Base-by-base conservation (phyloP, 2,113 vertebrate species). In the Phaetusa simplex region DNA sequence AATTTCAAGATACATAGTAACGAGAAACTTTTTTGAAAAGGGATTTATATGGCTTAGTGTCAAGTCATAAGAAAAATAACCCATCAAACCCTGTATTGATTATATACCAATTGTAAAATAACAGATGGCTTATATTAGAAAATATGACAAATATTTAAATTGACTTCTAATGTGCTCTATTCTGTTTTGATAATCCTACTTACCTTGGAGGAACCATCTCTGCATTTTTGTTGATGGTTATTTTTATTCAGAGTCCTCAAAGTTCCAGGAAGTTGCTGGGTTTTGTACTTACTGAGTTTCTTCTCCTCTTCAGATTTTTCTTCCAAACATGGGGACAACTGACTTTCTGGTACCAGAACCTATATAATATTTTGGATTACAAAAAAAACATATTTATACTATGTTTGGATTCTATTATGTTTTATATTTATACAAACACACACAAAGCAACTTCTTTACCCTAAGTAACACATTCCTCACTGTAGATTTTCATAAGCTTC, bases 321-420 rank as follows among this genome's bases (percentile, higher is more conserved):
- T 91, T 97, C 64, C 14, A 34, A 86, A 81, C 30, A 22, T 64
- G 95, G 76, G 91, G 96, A 97, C 45, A 98, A 89, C 66, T 99
- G 99, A 95, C 98, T 99, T 97, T 99, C 99, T 97, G 99, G 99
- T 92, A 99, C 97, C 58, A 98, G 65, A 92, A 98, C 96, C 99
- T 99, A 77, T 2, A 79, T 7, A 79, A 10, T 70, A 45, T 95
- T 96, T 86, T 55, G 14, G 4, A 55, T 42, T 87, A 78, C 8
- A 24, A 4, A 22, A 4, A 19, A 18, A 29, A 9, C 11, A 40
- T 32, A 45, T 55, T 24, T 23, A 69, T 9, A 8, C 2, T 70
- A 3, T 32, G 76, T 52, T 83, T 65, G 5, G 7, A 56, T 52
- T 69, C 65, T 52, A 38, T 43, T 30, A 11, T 26, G 5, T 5